Evolutionary conservation across 2,888 invertebrate species (phyloP).

Genomic region (Onthophagus sagittarius): DNA sequence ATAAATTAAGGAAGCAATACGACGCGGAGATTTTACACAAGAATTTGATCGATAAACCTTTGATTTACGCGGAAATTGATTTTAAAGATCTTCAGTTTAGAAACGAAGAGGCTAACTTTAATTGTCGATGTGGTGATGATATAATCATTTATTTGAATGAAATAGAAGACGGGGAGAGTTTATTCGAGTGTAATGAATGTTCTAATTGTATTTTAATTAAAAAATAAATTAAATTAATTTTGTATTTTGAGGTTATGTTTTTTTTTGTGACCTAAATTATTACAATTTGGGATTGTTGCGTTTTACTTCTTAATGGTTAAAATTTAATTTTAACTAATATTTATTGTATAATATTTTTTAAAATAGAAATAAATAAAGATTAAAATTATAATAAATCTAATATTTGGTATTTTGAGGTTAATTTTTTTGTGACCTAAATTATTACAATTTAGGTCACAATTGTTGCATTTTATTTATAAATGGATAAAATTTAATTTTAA

Average conservation of each 20-base stretch:
- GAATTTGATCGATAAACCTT: conserved; percentile 54
- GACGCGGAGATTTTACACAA: conserved; percentile 59
- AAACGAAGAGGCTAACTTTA: conserved; percentile 49
- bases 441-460: no score
- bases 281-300: no score
- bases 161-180: conserved; percentile 42
- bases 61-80: conserved; percentile 59
- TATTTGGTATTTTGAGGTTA: no score
- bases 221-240: conserved; percentile 29
- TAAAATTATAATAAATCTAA: no score
- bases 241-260: conserved; percentile 20
- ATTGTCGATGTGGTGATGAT: conserved; percentile 67
- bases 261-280: no score
- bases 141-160: conserved; percentile 51
- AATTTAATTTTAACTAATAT: no score
- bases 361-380: no score
- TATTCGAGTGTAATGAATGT: conserved; percentile 69
- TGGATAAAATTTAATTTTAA: no score
- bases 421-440: no score
- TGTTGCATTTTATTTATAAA: no score
- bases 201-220: conserved; percentile 64
- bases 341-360: no score
- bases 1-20: conserved; percentile 59
- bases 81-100: conserved; percentile 51
- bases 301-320: no score